Evolutionary conservation across 2,797 vertebrate genomes (phyloP), one percentile per base, ranked within the genome.

Genomic region (Sternarchorhynchus goeldii): DNA sequence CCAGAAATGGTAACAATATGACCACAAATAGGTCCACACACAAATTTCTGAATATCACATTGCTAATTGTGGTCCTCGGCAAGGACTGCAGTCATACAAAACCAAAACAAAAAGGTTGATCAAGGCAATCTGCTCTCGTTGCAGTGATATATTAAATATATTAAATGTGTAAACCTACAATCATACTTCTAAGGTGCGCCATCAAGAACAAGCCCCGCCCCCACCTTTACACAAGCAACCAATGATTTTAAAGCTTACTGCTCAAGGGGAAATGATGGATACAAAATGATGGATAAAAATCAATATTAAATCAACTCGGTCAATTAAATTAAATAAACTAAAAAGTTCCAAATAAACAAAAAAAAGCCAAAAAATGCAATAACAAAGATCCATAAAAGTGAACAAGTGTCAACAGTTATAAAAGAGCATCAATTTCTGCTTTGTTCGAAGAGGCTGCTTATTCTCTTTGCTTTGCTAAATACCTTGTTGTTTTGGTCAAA

Each of bases 91-190:
- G 72, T 68, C 64, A 55, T 50, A 65, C 83, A 86, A 73, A 78
- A 81, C 83, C 74, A 85, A 58, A 86, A 66, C 64, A 29, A 67
- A 72, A 67, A 69, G 32, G 83, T 57, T 18, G 36, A 67, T 66
- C 73, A 68, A 60, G 36, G 75, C 69, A 77, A 81, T 75, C 20
- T 39, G 50, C 39, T 83, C 31, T 83, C 80, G 21, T 25, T 78
- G 29, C 69, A 65, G 59, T 73, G 57, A 56, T 73, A 50, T 75
- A 88, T 91, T 88, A 89, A 91, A 91, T 92, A 92, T 90, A 91
- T 92, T 90, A 91, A 87, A 85, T 83, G 53, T 90, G 77, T 81
- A 83, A 82, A 80, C 81, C 80, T 78, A 74, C 66, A 69, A 77
- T 60, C 32, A 69, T 60, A 81, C 68, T 65, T 69, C 76, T 81